A percentile compares a stretch with the other conserved stretches of the same genome.
Evolutionary conservation across 1,140 invertebrate species (phyloP).

Genomic region (Drosophila punjabiensis): DNA sequence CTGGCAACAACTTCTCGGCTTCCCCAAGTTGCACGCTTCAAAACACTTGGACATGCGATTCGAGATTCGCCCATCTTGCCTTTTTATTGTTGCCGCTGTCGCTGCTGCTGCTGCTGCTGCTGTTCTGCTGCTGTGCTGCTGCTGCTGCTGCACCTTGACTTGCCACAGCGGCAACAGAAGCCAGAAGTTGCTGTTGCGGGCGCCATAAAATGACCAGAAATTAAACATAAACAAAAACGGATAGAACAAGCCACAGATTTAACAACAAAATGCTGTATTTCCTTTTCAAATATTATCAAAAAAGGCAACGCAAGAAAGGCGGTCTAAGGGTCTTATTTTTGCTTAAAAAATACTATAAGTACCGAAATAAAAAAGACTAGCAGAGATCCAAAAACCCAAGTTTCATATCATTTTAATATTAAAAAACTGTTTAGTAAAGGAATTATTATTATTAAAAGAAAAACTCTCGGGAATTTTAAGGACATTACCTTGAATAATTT

Average conservation of each 20-base stretch:
- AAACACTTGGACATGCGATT: conserved; percentile 73
- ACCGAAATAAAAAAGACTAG: background rate
- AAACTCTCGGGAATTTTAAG: too few relatives aligned
- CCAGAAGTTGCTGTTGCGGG: conserved; percentile 35
- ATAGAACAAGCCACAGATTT: background rate
- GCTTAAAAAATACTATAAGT: background rate
- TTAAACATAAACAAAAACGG: conserved; percentile 13
- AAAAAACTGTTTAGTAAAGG: too few relatives aligned
- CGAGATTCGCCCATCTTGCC: conserved; percentile 41
- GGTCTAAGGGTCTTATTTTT: too few relatives aligned
- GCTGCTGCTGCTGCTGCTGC: conserved; percentile 12
- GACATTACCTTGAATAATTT: background rate
- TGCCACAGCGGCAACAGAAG: conserved; percentile 12
- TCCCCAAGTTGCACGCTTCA: conserved; percentile 54
- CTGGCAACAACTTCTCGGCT: conserved; percentile 24
- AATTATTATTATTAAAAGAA: too few relatives aligned
- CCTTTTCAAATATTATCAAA: background rate
- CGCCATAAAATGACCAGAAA: conserved; percentile 55
- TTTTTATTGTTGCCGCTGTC: conserved; percentile 59
- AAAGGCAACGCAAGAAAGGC: background rate
- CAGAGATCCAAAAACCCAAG: background rate
- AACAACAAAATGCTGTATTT: conserved; percentile 4
- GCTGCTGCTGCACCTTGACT: conserved; percentile 41
- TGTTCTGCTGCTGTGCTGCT: background rate
- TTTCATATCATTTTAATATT: background rate